Conservation (phyloP, 1,140 invertebrate genomes). For the Helicoverpa zea region DNA sequence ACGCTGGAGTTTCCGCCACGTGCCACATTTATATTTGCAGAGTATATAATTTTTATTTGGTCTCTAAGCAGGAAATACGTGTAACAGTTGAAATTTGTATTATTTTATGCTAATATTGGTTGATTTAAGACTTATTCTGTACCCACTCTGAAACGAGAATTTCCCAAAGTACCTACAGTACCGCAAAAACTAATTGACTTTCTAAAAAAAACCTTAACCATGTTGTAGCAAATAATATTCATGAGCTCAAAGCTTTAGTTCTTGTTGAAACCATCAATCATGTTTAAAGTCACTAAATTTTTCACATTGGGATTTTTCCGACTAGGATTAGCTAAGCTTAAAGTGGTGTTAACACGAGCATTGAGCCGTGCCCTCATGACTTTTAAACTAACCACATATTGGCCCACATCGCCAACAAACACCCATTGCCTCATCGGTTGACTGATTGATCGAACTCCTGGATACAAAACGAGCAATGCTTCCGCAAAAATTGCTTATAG, state of each 20-base stretch:
- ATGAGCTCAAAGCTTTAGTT: not conserved
- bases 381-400: constrained; percentile 28
- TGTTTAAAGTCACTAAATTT: constrained; percentile 16
- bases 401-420: not conserved
- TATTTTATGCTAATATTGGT: too few relatives aligned
- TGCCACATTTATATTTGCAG: too few relatives aligned
- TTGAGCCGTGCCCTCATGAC: constrained; percentile 7
- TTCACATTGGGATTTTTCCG: constrained; percentile 5
- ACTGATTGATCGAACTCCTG: not conserved
- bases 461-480: not conserved
- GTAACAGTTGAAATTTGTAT: too few relatives aligned
- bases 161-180: not conserved
- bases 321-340: constrained; percentile 15
- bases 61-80: too few relatives aligned
- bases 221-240: not conserved
- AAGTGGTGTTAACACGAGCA: constrained; percentile 10
- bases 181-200: not conserved
- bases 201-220: not conserved
- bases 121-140: too few relatives aligned
- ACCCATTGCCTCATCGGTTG: constrained; percentile 21
- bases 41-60: too few relatives aligned
- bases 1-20: too few relatives aligned
- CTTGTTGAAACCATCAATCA: constrained; percentile 25
- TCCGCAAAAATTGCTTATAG: not conserved
- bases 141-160: not conserved